phyloP scores from a whole-genome alignment of 2,113 vertebrate genomes.

The Cercopithecus mona region DNA sequence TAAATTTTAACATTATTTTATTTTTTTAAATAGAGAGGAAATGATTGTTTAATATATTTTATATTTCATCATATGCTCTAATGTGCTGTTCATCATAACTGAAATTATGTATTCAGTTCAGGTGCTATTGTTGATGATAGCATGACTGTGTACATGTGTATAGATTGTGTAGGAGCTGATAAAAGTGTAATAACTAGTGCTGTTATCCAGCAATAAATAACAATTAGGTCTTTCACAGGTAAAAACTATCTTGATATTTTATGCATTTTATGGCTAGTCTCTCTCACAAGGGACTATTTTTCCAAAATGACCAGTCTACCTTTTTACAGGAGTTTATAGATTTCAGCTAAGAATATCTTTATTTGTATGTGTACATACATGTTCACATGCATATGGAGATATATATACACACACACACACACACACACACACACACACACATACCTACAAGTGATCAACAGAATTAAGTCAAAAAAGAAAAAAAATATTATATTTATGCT shows the following conservation, averaged over 20 bases:
- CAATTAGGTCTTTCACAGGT: neutral
- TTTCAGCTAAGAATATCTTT: too few relatives aligned
- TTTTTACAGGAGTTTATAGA: too few relatives aligned
- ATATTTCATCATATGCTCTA: neutral
- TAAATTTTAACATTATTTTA: neutral
- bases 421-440: too few relatives aligned
- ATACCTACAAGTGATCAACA: neutral
- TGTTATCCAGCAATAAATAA: neutral
- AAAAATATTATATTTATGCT: neutral
- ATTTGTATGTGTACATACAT: too few relatives aligned
- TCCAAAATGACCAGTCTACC: too few relatives aligned
- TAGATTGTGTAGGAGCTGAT: neutral
- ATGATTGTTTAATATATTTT: neutral
- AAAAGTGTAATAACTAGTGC: neutral
- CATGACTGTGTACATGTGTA: neutral
- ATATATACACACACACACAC: too few relatives aligned
- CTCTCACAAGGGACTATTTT: neutral
- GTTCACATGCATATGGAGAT: too few relatives aligned
- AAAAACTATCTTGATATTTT: neutral
- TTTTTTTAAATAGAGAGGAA: neutral
- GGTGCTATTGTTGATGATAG: neutral
- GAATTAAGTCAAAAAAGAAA: neutral
- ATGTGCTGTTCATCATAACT: neutral
- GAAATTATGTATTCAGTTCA: neutral
- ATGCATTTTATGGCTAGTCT: neutral